Evolutionary conservation across 2,888 invertebrate genomes (phyloP).

Genomic region (Xestia c-nigrum): DNA sequence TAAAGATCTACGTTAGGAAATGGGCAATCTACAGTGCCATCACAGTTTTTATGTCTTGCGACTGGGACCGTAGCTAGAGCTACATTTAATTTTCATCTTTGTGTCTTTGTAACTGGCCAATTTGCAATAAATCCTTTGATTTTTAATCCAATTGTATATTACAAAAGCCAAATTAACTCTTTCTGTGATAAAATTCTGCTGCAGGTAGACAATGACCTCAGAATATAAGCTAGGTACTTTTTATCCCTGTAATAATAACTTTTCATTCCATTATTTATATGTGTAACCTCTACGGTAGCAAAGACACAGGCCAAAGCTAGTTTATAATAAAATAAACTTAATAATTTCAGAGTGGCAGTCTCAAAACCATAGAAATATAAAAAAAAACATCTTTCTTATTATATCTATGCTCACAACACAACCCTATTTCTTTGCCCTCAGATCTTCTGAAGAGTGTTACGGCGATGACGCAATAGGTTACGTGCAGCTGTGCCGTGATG

Average conservation of each 20-base stretch:
- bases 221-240: neutral
- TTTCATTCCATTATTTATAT: neutral
- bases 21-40: too few species aligned
- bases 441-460: neutral
- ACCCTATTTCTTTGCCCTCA: neutral
- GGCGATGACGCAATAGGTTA: constrained; percentile 12
- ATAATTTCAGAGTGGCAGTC: neutral
- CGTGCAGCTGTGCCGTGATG: neutral
- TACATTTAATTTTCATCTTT: too few species aligned
- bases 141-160: neutral
- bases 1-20: too few species aligned
- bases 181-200: neutral
- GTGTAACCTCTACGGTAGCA: neutral
- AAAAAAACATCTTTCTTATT: too few species aligned
- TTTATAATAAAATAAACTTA: neutral
- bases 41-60: too few species aligned
- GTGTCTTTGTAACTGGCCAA: too few species aligned
- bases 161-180: neutral
- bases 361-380: neutral
- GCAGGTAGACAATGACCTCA: neutral
- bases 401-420: too few species aligned
- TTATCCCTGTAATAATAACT: neutral
- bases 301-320: neutral
- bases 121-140: neutral
- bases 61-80: too few species aligned